Percentiles rank a stretch among this genome's conserved stretches.
Conservation (phyloP, 2,888 invertebrate genomes). For the Platypus cylindrus region DNA sequence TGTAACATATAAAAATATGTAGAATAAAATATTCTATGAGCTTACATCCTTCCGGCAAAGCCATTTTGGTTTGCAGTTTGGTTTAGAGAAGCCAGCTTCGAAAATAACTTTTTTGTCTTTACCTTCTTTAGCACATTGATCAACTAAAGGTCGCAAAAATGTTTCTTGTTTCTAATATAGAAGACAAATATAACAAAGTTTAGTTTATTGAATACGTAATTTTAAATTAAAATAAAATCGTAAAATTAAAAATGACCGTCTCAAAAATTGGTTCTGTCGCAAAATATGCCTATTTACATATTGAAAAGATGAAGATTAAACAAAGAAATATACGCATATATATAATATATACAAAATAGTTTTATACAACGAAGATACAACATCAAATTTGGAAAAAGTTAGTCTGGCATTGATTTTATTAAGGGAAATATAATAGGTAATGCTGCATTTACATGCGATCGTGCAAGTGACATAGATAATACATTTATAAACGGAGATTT, state of each 20-base stretch:
- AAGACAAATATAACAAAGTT: not conserved
- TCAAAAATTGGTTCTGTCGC: slow-evolving; percentile 1
- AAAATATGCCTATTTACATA: slow-evolving; percentile 12
- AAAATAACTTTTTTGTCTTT: slow-evolving; percentile 92
- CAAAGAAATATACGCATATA: slow-evolving; percentile 7
- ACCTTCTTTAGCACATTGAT: slow-evolving; percentile 88
- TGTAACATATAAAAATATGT: not conserved
- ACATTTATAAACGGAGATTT: slow-evolving; percentile 24
- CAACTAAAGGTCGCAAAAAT: slow-evolving; percentile 88
- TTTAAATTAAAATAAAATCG: slow-evolving; percentile 1
- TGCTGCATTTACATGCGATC: slow-evolving; percentile 15
- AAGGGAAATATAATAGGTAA: slow-evolving; percentile 6
- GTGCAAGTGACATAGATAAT: slow-evolving; percentile 23
- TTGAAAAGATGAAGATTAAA: slow-evolving; percentile 8
- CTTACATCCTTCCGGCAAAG: slow-evolving; percentile 84
- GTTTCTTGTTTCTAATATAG: slow-evolving; percentile 73
- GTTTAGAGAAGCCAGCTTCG: slow-evolving; percentile 90
- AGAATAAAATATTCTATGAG: slow-evolving; percentile 21
- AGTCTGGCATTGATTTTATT: slow-evolving; percentile 10
- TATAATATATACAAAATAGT: slow-evolving; percentile 11
- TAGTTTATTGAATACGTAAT: not conserved
- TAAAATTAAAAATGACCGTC: not conserved
- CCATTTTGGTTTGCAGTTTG: slow-evolving; percentile 91
- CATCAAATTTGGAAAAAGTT: slow-evolving; percentile 12
- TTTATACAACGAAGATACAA: slow-evolving; percentile 10